Evolutionary conservation across 2,113 vertebrate species (phyloP), one percentile per base, ranked within the genome.

Genomic region (Anser brachyrhynchus): DNA sequence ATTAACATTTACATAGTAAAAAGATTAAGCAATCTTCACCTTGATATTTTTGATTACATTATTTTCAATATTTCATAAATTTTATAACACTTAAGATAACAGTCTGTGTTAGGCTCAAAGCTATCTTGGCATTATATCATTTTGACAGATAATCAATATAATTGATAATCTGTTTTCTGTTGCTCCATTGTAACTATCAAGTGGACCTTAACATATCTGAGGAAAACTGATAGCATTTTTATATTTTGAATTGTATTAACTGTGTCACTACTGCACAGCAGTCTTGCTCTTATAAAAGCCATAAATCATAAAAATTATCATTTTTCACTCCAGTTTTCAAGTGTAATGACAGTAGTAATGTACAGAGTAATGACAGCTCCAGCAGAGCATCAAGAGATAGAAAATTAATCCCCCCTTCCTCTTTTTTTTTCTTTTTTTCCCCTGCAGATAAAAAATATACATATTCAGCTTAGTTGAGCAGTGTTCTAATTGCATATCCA

Each of bases 131-230:
- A 58, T 78, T 71, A 11, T 77, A 62, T 84, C 74, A 84, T 74
- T 67, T n/a, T 84, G 77, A 81, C 59, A 73, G 64, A 65, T 74
- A 54, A 92, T 92, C 90, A 87, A 87, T 92, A 43, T 25, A 52
- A 92, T 90, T 90, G 90, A 83, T 64, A 87, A 89, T 91, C 51
- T 84, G 16, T 44, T 94, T 86, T 87, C 64, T 90, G 37, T 21
- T 81, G 20, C 46, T 49, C 46, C 46, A 49, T 49, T 49, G 73
- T 87, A 95, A 69, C 43, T 39, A 78, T 58, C 52, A 83, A 77
- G 85, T 65, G 51, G 87, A 83, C 72, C 39, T 65, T 51, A 71
- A 90, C 37, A 37, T 8, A 11, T 12, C 31, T 31, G 55, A 78
- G 46, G 44, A 80, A 74, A 92, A 81, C 3, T 17, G 35, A 70